These are phyloP conservation scores for Hydriomena furcata DNA, from an alignment of 2,888 invertebrate genomes.

Conservation along the genomic window DNA sequence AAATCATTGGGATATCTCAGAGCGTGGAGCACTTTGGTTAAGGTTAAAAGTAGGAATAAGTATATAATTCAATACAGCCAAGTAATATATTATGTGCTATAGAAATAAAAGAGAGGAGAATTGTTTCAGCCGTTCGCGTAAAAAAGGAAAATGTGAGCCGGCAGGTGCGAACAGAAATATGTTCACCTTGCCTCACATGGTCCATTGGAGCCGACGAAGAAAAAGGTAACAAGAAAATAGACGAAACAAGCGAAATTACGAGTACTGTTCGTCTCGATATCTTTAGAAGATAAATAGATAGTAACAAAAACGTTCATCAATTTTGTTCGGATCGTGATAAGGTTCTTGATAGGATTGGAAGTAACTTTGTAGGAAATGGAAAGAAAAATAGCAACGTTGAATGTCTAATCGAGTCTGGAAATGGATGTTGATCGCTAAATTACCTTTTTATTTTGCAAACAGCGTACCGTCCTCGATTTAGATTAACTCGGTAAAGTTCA, in stretches of 20 bases:
- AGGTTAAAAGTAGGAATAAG: neutral
- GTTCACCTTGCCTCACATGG: constrained; percentile 38
- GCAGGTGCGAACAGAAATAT: constrained; percentile 64
- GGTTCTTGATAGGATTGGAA: constrained; percentile 25
- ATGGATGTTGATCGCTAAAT: constrained; percentile 3
- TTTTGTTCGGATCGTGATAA: constrained; percentile 40
- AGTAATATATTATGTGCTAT: neutral
- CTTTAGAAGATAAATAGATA: constrained; percentile 43
- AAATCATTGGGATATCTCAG: neutral
- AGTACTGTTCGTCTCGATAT: constrained; percentile 29
- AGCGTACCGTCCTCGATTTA: neutral
- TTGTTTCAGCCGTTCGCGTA: constrained; percentile 45
- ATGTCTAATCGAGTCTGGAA: constrained; percentile 24
- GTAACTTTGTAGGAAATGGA: constrained; percentile 25
- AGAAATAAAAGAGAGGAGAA: constrained; percentile 46
- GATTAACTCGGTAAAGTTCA: neutral
- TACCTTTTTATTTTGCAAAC: constrained; percentile 5
- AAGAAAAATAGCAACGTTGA: constrained; percentile 25
- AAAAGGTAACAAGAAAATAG: constrained; percentile 58
- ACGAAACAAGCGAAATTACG: constrained; percentile 40
- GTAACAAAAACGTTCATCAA: constrained; percentile 42
- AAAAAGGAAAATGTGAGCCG: constrained; percentile 60
- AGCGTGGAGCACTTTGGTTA: neutral
- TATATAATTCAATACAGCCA: constrained; percentile 6
- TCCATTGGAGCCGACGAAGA: constrained; percentile 35